phyloP scores from a whole-genome alignment of 2,888 invertebrate species.

The Nomada goodeniana region DNA sequence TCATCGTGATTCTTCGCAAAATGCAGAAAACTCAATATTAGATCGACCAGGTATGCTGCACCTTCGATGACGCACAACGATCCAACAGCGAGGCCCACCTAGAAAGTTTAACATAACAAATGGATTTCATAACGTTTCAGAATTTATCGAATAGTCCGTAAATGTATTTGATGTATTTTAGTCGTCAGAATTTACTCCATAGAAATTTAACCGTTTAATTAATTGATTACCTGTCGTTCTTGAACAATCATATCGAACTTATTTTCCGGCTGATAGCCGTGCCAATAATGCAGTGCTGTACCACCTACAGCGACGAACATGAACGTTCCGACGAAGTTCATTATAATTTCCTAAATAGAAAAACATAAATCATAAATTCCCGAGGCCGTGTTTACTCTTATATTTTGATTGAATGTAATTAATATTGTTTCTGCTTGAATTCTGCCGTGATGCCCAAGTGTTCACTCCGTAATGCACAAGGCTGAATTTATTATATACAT shows the following conservation, averaged over 20 bases:
- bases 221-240: conserved; percentile 88
- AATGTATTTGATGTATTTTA: too few relatives aligned
- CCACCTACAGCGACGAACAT: conserved; percentile 94
- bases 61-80: conserved; percentile 92
- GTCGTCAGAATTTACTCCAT: too few relatives aligned
- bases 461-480: too few relatives aligned
- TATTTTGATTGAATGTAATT: too few relatives aligned
- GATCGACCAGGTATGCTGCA: conserved; percentile 92
- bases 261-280: conserved; percentile 93
- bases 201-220: not conserved
- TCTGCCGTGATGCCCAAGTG: too few relatives aligned
- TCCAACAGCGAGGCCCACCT: conserved; percentile 93
- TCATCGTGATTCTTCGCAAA: conserved; percentile 87
- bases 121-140: too few relatives aligned
- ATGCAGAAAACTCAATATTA: conserved; percentile 91
- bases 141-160: too few relatives aligned
- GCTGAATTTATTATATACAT: too few relatives aligned
- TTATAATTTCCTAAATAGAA: conserved; percentile 91
- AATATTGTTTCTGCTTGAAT: too few relatives aligned
- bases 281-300: conserved; percentile 95
- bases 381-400: too few relatives aligned
- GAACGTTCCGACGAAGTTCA: conserved; percentile 94
- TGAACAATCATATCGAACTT: conserved; percentile 90
- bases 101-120: conserved; percentile 48
- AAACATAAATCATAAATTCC: not conserved